A percentile compares a stretch with the other conserved stretches of the same genome.
These are phyloP conservation scores for Lochmaea capreae DNA, from an alignment of 2,888 invertebrate genomes.

Conservation along the genomic window DNA sequence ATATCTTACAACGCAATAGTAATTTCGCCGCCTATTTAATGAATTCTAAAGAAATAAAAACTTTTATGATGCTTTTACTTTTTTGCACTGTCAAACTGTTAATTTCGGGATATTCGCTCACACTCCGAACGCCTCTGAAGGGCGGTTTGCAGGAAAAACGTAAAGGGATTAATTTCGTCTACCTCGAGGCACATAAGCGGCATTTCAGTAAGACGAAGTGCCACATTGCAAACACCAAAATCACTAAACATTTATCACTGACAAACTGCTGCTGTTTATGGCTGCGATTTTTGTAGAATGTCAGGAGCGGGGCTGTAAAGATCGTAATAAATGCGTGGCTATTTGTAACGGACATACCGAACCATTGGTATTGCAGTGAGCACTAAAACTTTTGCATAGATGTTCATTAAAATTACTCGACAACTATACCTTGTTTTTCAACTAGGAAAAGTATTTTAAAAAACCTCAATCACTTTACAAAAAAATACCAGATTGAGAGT, in stretches of 20 bases:
- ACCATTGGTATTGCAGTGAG: neutral
- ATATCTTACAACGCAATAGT: neutral
- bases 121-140: constrained; percentile 2
- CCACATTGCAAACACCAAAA: constrained; percentile 21
- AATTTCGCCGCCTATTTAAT: neutral
- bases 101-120: neutral
- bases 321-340: constrained; percentile 8
- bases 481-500: too few relatives aligned
- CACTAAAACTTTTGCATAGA: neutral
- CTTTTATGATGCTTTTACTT: neutral
- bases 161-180: constrained; percentile 20
- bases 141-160: constrained; percentile 18
- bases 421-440: too few relatives aligned
- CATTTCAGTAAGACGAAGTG: constrained; percentile 17
- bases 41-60: neutral
- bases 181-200: constrained; percentile 21
- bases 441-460: too few relatives aligned
- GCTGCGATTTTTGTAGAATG: constrained; percentile 17
- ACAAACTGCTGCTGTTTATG: constrained; percentile 19
- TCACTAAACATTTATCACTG: constrained; percentile 21
- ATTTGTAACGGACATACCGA: constrained; percentile 4
- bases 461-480: too few relatives aligned
- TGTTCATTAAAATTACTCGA: neutral
- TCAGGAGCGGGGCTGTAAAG: constrained; percentile 8
- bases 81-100: constrained; percentile 1